Base-by-base conservation (phyloP, 1,140 invertebrate genomes). In the Dufourea novaeangliae region DNA sequence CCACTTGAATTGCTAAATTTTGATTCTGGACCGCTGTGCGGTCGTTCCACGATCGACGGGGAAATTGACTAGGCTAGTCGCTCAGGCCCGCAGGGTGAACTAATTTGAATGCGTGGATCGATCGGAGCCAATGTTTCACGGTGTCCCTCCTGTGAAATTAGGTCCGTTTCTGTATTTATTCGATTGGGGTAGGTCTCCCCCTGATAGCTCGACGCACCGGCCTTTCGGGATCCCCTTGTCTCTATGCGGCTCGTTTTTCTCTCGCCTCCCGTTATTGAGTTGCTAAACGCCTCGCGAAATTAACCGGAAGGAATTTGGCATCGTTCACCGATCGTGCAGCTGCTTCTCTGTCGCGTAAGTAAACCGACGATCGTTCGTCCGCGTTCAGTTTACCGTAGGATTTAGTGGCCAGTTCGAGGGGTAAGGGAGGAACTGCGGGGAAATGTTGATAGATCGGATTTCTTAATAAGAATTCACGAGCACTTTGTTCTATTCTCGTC, bases 111-210 rank as follows among this genome's bases (percentile, higher is more conserved):
- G 44, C n/a, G 17, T 11, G n/a, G 76, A 72, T 78, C 69, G 69
- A 78, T 63, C 34, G 46, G 27, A 12, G 22, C 22, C 29, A 64
- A 64, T 73, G 50, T 78, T 72, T 44, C 29, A 20, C 8, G 34
- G 34, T 37, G 44, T 63, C 27, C 59, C 46, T 25, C n/a, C 14
- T 22, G 46, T 4, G 34, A 66, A 78, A 78, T 78, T 78, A 78
- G 70, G 39, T 78, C 52, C 46, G 61, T 70, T 44, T 70, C 39
- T 22, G 29, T 59, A 84, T 74, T 74, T 73, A 74, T 82, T 77
- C 71, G 57, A 82, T 84, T 56, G 57, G 56, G 67, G 46, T 59
- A 50, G 50, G 67, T 71, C 56, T 46, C 56, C 61, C 56, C 61
- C 44, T 7, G 56, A 46, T 68, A n/a, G 44, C 70, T 37, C 71